These are phyloP conservation scores for Hippopotamus amphibius DNA, from an alignment of 2,113 vertebrate genomes.

Conservation along the genomic window DNA sequence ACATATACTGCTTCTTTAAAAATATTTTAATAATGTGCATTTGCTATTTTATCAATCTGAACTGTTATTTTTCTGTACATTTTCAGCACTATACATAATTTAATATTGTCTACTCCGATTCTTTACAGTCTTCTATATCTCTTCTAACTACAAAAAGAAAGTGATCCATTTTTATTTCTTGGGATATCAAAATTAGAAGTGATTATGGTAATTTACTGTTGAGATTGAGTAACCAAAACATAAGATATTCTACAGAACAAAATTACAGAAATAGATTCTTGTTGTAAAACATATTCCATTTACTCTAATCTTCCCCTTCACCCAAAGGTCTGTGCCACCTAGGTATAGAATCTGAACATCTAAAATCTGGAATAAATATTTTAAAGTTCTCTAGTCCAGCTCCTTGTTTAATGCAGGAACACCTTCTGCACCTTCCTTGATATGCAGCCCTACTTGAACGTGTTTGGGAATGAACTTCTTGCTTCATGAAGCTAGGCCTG, in stretches of 20 bases:
- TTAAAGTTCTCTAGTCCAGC: background rate
- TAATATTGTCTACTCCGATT: conserved; percentile 18
- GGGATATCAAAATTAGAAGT: conserved; percentile 16
- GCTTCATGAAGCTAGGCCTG: background rate
- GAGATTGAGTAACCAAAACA: background rate
- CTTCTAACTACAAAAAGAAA: conserved; percentile 14
- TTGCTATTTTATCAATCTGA: background rate
- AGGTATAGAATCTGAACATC: background rate
- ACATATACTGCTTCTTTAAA: background rate
- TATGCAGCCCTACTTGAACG: background rate
- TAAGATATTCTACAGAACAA: background rate
- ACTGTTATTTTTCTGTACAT: conserved; percentile 29
- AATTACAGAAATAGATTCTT: background rate
- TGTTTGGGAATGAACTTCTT: background rate
- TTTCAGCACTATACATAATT: background rate
- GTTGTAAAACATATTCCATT: background rate
- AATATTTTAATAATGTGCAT: conserved; percentile 15
- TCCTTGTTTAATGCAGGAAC: conserved; percentile 2
- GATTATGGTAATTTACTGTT: background rate
- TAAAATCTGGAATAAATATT: conserved; percentile 20
- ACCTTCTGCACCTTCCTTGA: background rate
- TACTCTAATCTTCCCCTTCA: background rate
- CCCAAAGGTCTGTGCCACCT: background rate
- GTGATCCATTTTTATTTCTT: conserved; percentile 11
- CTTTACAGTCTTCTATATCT: background rate